Percentiles rank a stretch among this genome's conserved stretches.
These are phyloP conservation scores for Spodoptera littoralis DNA, from an alignment of 2,888 invertebrate species.

Conservation along the genomic window DNA sequence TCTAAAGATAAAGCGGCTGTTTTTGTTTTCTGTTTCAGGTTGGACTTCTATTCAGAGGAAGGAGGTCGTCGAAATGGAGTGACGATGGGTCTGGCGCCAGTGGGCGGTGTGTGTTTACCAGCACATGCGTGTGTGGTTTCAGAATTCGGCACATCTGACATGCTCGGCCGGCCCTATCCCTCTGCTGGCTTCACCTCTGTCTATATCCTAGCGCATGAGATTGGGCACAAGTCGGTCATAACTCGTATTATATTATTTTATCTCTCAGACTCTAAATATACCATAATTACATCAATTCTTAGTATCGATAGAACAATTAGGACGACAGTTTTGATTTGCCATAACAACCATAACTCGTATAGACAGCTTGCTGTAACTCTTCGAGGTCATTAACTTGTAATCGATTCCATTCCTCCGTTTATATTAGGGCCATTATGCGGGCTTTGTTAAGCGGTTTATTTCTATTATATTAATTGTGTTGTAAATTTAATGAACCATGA, in stretches of 20 bases:
- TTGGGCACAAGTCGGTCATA: constrained; percentile 93
- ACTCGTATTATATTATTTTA: constrained; percentile 18
- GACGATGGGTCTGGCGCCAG: constrained; percentile 95
- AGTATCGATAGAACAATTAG: too few species aligned
- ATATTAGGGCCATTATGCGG: constrained; percentile 32
- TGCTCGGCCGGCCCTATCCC: constrained; percentile 93
- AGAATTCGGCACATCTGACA: constrained; percentile 92
- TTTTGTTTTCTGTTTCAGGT: constrained; percentile 74
- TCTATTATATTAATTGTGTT: constrained; percentile 4
- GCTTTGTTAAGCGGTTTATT: constrained; percentile 14
- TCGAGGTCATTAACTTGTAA: constrained; percentile 18
- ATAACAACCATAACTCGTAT: too few species aligned
- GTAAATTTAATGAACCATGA: constrained; percentile 10
- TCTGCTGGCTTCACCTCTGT: constrained; percentile 95
- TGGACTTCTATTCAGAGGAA: constrained; percentile 93
- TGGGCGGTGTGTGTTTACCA: constrained; percentile 92
- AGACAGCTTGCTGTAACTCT: too few species aligned
- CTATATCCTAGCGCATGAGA: constrained; percentile 95
- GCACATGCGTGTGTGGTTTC: constrained; percentile 93
- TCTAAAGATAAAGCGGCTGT: constrained; percentile 17
- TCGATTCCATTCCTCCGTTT: constrained; percentile 4
- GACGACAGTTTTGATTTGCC: too few species aligned
- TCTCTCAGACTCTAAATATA: too few species aligned
- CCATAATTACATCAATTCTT: too few species aligned
- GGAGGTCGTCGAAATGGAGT: constrained; percentile 91